Conservation (phyloP, 1,140 invertebrate species). For the Zaprionus tsacasi region DNA sequence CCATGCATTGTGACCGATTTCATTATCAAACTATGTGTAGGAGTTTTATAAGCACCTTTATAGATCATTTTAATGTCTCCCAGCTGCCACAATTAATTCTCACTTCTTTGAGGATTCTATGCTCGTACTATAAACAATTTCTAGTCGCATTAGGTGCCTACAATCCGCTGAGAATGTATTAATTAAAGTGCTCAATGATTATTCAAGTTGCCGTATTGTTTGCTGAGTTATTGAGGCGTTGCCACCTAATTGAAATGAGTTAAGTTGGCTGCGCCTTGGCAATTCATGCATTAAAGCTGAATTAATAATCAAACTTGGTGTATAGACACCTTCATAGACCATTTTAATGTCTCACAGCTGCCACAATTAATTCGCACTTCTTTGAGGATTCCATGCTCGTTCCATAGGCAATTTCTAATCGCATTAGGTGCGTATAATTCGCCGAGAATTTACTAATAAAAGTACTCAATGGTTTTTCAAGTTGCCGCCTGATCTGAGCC, state of each 20-base stretch:
- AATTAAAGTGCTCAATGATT: slow-evolving; percentile 32
- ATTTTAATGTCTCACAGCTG: background rate
- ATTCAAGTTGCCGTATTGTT: slow-evolving; percentile 35
- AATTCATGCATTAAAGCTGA: too few relatives aligned
- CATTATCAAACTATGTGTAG: too few relatives aligned
- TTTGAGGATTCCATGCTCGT: slow-evolving; percentile 19
- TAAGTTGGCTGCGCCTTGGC: too few relatives aligned
- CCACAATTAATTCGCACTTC: slow-evolving; percentile 10
- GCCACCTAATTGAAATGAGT: too few relatives aligned
- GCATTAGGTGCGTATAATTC: slow-evolving; percentile 42
- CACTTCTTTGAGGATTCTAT: slow-evolving; percentile 20
- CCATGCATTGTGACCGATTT: too few relatives aligned
- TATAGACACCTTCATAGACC: background rate
- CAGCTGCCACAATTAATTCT: background rate
- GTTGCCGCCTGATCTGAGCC: slow-evolving; percentile 33
- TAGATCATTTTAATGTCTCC: background rate
- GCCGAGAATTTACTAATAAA: slow-evolving; percentile 38
- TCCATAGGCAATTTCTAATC: slow-evolving; percentile 28
- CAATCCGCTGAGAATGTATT: slow-evolving; percentile 28
- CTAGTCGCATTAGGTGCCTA: slow-evolving; percentile 45
- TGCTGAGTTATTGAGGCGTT: too few relatives aligned
- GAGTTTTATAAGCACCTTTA: too few relatives aligned
- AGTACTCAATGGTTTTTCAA: slow-evolving; percentile 36
- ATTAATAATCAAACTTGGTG: too few relatives aligned
- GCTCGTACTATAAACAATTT: slow-evolving; percentile 8